phyloP scores from a whole-genome alignment of 2,888 invertebrate genomes.

The Gryllus longicercus region DNA sequence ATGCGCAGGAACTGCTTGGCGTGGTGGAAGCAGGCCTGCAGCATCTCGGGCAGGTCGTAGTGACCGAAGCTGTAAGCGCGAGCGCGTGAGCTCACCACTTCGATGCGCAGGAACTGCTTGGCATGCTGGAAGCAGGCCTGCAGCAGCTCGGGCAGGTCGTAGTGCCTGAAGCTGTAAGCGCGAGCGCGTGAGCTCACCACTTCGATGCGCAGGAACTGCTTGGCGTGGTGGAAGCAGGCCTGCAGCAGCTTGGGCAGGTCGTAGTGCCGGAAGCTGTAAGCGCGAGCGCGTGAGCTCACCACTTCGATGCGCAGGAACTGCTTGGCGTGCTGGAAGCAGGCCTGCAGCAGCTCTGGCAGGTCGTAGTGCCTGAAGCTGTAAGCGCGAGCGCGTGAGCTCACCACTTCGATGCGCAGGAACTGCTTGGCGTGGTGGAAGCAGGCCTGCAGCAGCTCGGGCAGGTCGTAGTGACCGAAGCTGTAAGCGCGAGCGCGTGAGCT shows the following conservation, averaged over 20 bases:
- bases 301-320: conserved; percentile 89
- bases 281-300: conserved; percentile 51
- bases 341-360: conserved; percentile 84
- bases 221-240: conserved; percentile 93
- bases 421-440: conserved; percentile 95
- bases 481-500: conserved; percentile 40
- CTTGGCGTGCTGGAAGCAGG: conserved; percentile 93
- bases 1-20: conserved; percentile 90
- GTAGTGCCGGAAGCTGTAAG: conserved; percentile 58
- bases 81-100: conserved; percentile 62
- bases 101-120: conserved; percentile 87
- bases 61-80: conserved; percentile 48
- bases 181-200: conserved; percentile 58
- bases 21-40: conserved; percentile 93
- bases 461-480: conserved; percentile 67
- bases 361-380: conserved; percentile 65
- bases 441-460: conserved; percentile 87
- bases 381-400: conserved; percentile 46
- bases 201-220: conserved; percentile 87
- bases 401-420: conserved; percentile 86
- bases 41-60: conserved; percentile 85
- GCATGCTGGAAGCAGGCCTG: conserved; percentile 95
- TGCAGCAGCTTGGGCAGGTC: conserved; percentile 88
- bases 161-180: conserved; percentile 53
- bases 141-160: conserved; percentile 85